phyloP scores from a whole-genome alignment of 1,140 invertebrate genomes.

The Drosophila simulans region DNA sequence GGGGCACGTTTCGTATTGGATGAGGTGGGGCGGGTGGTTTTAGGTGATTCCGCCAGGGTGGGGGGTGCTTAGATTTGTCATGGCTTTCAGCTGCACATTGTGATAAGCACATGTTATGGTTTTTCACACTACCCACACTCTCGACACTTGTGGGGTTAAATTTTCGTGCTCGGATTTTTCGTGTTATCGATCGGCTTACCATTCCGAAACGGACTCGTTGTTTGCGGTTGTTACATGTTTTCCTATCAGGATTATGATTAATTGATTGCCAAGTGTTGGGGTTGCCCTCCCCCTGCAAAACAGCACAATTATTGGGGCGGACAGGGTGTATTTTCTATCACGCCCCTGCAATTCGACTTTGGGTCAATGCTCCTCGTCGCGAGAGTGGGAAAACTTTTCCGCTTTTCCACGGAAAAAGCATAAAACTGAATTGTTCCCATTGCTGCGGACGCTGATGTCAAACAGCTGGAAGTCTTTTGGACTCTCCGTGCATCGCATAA shows the following conservation, averaged over 20 bases:
- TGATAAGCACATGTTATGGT: conserved; percentile 81
- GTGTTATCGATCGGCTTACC: conserved; percentile 64
- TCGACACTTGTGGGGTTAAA: conserved; percentile 17
- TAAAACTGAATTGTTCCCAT: conserved; percentile 36
- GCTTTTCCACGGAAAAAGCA: conserved; percentile 47
- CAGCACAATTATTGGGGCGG: conserved; percentile 38
- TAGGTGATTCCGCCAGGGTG: background rate
- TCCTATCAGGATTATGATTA: conserved; percentile 79
- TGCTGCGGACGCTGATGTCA: conserved; percentile 50
- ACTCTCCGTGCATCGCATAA: conserved; percentile 34
- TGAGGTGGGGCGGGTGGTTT: conserved; percentile 40
- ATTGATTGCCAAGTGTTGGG: conserved; percentile 69
- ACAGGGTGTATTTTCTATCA: conserved; percentile 34
- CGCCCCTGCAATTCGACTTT: conserved; percentile 57
- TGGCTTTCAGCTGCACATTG: conserved; percentile 74
- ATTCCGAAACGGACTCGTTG: conserved; percentile 33
- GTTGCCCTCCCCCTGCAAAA: conserved; percentile 4
- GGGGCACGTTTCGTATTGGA: conserved; percentile 73
- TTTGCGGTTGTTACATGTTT: conserved; percentile 70
- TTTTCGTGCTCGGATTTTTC: conserved; percentile 52
- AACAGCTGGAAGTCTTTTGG: conserved; percentile 54
- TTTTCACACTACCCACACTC: conserved; percentile 59
- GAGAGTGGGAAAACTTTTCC: conserved; percentile 14
- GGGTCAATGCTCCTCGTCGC: conserved; percentile 41
- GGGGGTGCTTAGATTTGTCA: conserved; percentile 73